These are phyloP conservation scores for Scarus forsteni DNA, from an alignment of 2,797 vertebrate species.

Conservation along the genomic window DNA sequence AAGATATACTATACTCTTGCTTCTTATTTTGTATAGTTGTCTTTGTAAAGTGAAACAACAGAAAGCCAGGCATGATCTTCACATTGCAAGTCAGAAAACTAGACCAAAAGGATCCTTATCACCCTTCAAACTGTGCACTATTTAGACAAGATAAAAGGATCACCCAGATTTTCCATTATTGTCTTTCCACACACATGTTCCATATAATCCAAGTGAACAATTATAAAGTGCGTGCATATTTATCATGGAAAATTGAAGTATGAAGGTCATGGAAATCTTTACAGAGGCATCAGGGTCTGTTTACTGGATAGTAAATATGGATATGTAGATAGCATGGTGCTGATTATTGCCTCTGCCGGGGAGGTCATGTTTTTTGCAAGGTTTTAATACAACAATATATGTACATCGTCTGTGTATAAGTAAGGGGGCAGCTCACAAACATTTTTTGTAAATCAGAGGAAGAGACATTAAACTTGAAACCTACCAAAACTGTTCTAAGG, in stretches of 20 bases:
- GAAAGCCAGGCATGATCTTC: not conserved
- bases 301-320: slow-evolving; percentile 2
- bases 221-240: not conserved
- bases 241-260: not conserved
- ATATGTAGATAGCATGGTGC: not conserved
- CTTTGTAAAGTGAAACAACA: not conserved
- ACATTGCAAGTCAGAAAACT: not conserved
- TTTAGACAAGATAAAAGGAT: not conserved
- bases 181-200: not conserved
- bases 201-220: not conserved
- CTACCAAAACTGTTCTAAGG: no score
- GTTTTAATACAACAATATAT: no score
- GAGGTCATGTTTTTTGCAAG: no score
- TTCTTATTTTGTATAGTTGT: no score
- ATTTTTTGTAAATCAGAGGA: no score
- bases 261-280: not conserved
- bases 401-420: no score
- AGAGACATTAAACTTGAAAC: no score
- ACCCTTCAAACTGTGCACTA: not conserved
- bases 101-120: not conserved
- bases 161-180: not conserved
- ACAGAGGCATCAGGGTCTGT: not conserved
- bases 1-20: no score
- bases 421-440: no score
- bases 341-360: not conserved